Percentiles rank a stretch among this genome's conserved stretches.
Evolutionary conservation across 2,888 invertebrate genomes (phyloP).

Genomic region (Copidosoma aretas): DNA sequence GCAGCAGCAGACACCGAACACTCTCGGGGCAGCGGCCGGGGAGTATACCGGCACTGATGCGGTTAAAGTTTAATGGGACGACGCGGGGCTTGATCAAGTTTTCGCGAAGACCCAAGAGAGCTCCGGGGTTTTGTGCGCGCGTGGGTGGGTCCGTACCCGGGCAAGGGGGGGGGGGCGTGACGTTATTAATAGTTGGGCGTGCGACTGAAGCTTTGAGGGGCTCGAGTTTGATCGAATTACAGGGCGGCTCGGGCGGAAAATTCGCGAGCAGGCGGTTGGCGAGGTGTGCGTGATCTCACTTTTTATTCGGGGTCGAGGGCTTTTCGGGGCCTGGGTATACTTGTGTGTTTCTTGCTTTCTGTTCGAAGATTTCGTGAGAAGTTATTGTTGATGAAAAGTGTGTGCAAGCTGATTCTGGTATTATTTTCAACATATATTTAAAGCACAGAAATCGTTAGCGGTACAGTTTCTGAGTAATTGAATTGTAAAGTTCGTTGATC

Average conservation of each 20-base stretch:
- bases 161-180: neutral
- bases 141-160: too few relatives aligned
- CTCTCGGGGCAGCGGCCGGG: neutral
- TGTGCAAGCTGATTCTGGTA: too few relatives aligned
- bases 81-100: conserved; percentile 46
- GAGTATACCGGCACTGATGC: conserved; percentile 33
- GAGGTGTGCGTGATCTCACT: neutral
- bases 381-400: too few relatives aligned
- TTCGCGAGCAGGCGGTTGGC: neutral
- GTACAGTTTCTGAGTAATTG: too few relatives aligned
- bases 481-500: too few relatives aligned
- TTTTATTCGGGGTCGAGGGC: neutral
- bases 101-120: conserved; percentile 37
- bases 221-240: conserved; percentile 34
- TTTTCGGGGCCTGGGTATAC: neutral
- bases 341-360: neutral
- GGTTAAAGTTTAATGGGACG: conserved; percentile 43
- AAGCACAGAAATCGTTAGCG: too few relatives aligned
- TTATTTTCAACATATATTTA: too few relatives aligned
- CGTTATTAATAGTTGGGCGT: conserved; percentile 37
- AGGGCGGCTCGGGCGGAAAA: neutral
- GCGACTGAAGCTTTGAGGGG: conserved; percentile 21
- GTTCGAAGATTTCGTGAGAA: too few relatives aligned
- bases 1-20: neutral
- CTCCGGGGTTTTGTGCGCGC: conserved; percentile 12